A percentile compares a stretch with the other conserved stretches of the same genome.
Evolutionary conservation across 1,140 invertebrate species (phyloP).

Genomic region (Drosophila persimilis): DNA sequence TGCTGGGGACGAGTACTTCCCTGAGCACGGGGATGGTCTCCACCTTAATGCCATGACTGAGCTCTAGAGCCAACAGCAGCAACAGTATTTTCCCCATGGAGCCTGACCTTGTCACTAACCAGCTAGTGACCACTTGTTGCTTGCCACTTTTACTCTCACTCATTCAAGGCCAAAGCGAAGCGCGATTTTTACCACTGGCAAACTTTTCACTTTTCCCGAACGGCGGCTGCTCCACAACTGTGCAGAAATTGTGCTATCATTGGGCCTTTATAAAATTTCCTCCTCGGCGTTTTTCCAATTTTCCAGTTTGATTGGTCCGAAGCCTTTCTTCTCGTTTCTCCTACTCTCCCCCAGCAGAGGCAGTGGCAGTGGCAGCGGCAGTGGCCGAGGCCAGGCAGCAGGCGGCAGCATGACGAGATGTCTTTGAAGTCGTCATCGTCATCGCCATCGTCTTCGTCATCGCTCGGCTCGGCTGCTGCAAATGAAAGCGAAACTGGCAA

Average conservation of each 20-base stretch:
- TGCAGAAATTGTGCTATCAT: slow-evolving; percentile 53
- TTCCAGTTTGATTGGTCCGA: slow-evolving; percentile 72
- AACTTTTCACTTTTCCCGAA: slow-evolving; percentile 51
- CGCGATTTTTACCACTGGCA: slow-evolving; percentile 4
- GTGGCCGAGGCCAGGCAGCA: neutral
- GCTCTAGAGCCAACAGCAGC: slow-evolving; percentile 16
- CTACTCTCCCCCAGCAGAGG: slow-evolving; percentile 11
- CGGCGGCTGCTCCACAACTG: slow-evolving; percentile 61
- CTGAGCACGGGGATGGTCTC: slow-evolving; percentile 4
- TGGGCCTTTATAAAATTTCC: slow-evolving; percentile 76
- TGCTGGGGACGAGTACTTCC: slow-evolving; percentile 3
- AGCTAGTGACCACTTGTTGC: too few relatives aligned
- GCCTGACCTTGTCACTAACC: slow-evolving; percentile 20
- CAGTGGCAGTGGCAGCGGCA: neutral
- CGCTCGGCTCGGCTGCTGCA: slow-evolving; percentile 45
- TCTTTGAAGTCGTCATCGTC: slow-evolving; percentile 43
- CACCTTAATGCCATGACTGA: slow-evolving; percentile 33
- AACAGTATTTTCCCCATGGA: slow-evolving; percentile 39
- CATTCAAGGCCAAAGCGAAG: slow-evolving; percentile 53
- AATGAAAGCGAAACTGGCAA: slow-evolving; percentile 78
- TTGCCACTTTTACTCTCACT: slow-evolving; percentile 62
- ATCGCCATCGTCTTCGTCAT: slow-evolving; percentile 34
- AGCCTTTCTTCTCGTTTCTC: slow-evolving; percentile 52
- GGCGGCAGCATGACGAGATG: slow-evolving; percentile 31
- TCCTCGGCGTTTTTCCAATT: slow-evolving; percentile 71